phyloP scores from a whole-genome alignment of 2,888 invertebrate genomes.

The Caenorhabditis angaria region DNA sequence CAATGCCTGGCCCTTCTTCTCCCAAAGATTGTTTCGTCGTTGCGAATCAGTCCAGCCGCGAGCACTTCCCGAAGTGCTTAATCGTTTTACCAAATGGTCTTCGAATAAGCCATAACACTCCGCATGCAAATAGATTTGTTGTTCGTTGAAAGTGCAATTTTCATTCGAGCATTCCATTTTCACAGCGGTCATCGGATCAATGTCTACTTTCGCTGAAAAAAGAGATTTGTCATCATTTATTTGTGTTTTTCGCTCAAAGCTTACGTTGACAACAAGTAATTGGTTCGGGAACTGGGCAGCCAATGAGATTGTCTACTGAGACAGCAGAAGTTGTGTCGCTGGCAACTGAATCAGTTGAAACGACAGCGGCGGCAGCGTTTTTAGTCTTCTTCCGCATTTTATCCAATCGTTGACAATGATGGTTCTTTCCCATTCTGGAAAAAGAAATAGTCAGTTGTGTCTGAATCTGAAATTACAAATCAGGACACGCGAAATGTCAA shows the following conservation, averaged over 20 bases:
- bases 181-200: constrained; percentile 38
- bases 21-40: constrained; percentile 60
- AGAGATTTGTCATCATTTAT: neutral
- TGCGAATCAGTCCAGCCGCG: constrained; percentile 64
- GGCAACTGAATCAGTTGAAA: neutral
- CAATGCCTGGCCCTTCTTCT: constrained; percentile 58
- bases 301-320: constrained; percentile 12
- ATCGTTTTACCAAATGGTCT: constrained; percentile 50
- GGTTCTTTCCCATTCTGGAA: neutral
- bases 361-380: neutral
- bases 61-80: constrained; percentile 55
- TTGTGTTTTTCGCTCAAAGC: neutral
- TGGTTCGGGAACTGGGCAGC: constrained; percentile 46
- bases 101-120: constrained; percentile 56
- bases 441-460: neutral
- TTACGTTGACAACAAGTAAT: constrained; percentile 32
- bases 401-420: neutral
- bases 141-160: constrained; percentile 48
- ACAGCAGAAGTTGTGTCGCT: neutral
- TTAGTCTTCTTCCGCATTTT: constrained; percentile 5
- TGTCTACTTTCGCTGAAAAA: constrained; percentile 21
- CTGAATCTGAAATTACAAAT: too few species aligned
- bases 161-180: constrained; percentile 58
- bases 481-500: too few species aligned
- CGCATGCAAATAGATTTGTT: constrained; percentile 39